Conservation (phyloP, 1,140 invertebrate species). For the Pseudomyrmex gracilis region DNA sequence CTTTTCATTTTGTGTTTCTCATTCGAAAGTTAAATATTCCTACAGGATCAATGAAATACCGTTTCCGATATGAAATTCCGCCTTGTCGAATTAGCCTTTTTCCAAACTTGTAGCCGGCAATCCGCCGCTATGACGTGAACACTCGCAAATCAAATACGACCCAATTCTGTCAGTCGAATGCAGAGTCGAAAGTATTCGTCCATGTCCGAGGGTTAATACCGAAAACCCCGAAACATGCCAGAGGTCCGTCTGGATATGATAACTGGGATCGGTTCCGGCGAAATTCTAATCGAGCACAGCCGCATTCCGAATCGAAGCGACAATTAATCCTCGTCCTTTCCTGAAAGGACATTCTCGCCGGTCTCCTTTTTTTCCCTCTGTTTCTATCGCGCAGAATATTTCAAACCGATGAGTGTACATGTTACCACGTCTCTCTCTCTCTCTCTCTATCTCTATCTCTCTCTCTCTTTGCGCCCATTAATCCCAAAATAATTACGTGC, state of each 20-base stretch:
- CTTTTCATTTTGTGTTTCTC: conserved; percentile 54
- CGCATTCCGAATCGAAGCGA: conserved; percentile 57
- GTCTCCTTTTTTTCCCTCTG: background rate
- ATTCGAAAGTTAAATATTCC: conserved; percentile 58
- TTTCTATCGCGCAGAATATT: conserved; percentile 57
- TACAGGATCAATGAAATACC: conserved; percentile 54
- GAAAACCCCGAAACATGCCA: conserved; percentile 40
- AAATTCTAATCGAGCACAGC: conserved; percentile 59
- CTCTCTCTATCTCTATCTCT: no score
- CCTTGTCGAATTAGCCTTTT: conserved; percentile 35
- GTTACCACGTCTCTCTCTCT: background rate
- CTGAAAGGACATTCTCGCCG: conserved; percentile 18
- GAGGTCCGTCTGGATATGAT: conserved; percentile 17
- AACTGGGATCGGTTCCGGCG: conserved; percentile 19
- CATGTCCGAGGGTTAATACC: conserved; percentile 45
- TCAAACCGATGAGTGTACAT: conserved; percentile 35
- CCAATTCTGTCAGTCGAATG: conserved; percentile 58
- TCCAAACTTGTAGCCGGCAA: background rate
- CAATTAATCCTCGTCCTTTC: conserved; percentile 56
- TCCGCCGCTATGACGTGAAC: conserved; percentile 16
- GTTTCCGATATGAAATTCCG: conserved; percentile 49
- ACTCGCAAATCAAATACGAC: conserved; percentile 61
- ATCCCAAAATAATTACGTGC: conserved; percentile 73
- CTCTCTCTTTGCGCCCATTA: conserved; percentile 40
- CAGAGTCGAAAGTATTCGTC: conserved; percentile 39